A percentile compares a stretch with the other conserved stretches of the same genome.
Conservation (phyloP, 1,140 invertebrate genomes). For the Cotesia vestalis region DNA sequence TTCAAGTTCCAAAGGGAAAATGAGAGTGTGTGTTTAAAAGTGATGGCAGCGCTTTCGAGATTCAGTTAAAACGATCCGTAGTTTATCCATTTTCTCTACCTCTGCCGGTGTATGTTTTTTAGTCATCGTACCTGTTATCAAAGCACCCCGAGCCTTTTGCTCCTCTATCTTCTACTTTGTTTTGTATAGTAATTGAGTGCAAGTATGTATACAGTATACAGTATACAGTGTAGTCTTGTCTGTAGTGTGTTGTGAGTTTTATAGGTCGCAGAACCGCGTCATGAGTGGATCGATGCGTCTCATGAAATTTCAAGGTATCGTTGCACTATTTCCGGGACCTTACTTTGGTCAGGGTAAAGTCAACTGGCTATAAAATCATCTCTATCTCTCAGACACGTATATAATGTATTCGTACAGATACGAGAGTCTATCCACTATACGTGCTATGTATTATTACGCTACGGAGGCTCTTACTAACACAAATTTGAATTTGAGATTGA, state of each 20-base stretch:
- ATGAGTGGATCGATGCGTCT: conserved; percentile 2
- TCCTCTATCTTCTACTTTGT: too few species aligned
- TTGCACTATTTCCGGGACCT: conserved; percentile 15
- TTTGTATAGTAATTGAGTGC: too few species aligned
- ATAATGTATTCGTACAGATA: too few species aligned
- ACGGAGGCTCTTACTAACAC: too few species aligned
- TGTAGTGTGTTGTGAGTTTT: conserved; percentile 3
- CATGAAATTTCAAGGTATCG: conserved; percentile 17
- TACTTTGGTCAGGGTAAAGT: background rate
- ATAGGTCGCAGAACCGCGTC: conserved; percentile 2
- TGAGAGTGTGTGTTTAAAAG: conserved; percentile 4
- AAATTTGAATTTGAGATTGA: too few species aligned
- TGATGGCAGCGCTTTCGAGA: background rate
- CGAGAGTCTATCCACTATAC: too few species aligned
- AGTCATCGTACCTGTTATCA: conserved; percentile 12
- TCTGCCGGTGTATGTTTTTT: background rate
- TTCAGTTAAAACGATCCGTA: conserved; percentile 7
- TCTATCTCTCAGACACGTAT: background rate
- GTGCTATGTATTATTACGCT: too few species aligned
- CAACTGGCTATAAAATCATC: conserved; percentile 5
- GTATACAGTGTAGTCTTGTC: too few species aligned
- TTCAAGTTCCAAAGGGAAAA: background rate
- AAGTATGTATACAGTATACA: too few species aligned
- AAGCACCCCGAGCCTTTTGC: conserved; percentile 10
- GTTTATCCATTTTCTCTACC: background rate